Base-by-base conservation (phyloP, 2,888 invertebrate species). In the Tortrix viridana region DNA sequence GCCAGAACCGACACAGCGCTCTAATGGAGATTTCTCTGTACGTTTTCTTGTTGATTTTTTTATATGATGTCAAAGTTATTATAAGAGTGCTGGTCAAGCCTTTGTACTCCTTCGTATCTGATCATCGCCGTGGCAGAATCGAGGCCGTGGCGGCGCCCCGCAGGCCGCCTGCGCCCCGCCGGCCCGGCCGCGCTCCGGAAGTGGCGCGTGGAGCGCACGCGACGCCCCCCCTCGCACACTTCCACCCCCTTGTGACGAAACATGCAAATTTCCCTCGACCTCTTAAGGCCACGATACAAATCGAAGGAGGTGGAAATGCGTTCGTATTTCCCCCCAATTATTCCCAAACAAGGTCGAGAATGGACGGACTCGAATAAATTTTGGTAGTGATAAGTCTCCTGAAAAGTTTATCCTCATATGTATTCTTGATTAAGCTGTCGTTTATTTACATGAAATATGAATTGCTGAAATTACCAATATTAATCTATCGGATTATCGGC, bases 141-240 rank as follows among this genome's bases (percentile, higher is more conserved):
- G 89, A 86, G 88, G 89, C 86, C 89, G 84, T 74, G 79, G 76
- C 65, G 67, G 60, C 68, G 66, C 56, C 70, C 67, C 69, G 38
- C n/a, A 5, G 68, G 66, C 32, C 44, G 20, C 46, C 44, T 9
- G 7, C 41, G 16, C 46, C 26, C 20, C 37, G 49, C 50, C 63
- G 64, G 65, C 60, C 43, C 59, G 32, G 32, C 72, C 69, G 63
- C 69, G 71, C 72, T 72, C 85, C 87, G 88, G 88, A 88, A 88
- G 86, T 82, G 74, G 82, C 82, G 79, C 72, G 84, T 76, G 79
- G 77, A 70, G 74, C 79, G 80, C 89, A 88, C 89, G 88, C 88
- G 88, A 88, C 65, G 63, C 9, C 60, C 62, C 60, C 63, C 47
- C 61, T 5, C 50, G 72, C 61, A 58, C 63, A 60, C 58, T 38